Evolutionary conservation across 2,888 invertebrate species (phyloP).

Genomic region (Idaea dimidiata): DNA sequence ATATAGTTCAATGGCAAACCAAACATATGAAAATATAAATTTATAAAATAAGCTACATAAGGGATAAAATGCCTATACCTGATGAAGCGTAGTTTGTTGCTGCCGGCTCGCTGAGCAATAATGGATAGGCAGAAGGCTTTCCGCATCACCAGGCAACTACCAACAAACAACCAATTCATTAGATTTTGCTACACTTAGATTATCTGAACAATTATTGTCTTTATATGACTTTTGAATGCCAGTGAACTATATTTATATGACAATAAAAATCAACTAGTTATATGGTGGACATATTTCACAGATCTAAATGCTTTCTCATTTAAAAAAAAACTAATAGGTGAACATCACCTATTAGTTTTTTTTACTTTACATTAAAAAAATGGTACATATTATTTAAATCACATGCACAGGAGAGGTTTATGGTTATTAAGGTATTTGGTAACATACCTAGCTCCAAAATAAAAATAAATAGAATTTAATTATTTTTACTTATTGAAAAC

Average conservation of each 20-base stretch:
- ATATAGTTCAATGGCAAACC: slow-evolving; percentile 76
- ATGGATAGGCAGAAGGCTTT: slow-evolving; percentile 83
- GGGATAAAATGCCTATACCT: slow-evolving; percentile 78
- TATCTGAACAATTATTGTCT: slow-evolving; percentile 21
- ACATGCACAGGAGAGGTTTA: neutral
- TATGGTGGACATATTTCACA: neutral
- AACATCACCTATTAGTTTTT: too few relatives aligned
- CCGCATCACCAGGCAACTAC: slow-evolving; percentile 83
- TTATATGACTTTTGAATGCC: slow-evolving; percentile 54
- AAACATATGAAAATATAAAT: slow-evolving; percentile 29
- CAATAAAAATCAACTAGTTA: slow-evolving; percentile 8
- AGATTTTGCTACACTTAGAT: slow-evolving; percentile 53
- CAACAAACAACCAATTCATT: slow-evolving; percentile 81
- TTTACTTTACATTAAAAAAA: too few relatives aligned
- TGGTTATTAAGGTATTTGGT: neutral
- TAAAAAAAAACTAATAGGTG: neutral
- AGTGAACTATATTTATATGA: slow-evolving; percentile 70
- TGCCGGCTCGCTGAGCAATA: slow-evolving; percentile 83
- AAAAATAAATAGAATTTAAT: neutral
- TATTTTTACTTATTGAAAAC: neutral
- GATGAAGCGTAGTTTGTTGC: slow-evolving; percentile 82
- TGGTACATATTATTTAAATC: neutral
- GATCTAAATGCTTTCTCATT: neutral
- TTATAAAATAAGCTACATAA: slow-evolving; percentile 35
- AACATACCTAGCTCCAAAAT: neutral